Percentiles rank a stretch among this genome's conserved stretches.
phyloP scores from a whole-genome alignment of 2,113 vertebrate genomes.

The Atlantisia rogersi region DNA sequence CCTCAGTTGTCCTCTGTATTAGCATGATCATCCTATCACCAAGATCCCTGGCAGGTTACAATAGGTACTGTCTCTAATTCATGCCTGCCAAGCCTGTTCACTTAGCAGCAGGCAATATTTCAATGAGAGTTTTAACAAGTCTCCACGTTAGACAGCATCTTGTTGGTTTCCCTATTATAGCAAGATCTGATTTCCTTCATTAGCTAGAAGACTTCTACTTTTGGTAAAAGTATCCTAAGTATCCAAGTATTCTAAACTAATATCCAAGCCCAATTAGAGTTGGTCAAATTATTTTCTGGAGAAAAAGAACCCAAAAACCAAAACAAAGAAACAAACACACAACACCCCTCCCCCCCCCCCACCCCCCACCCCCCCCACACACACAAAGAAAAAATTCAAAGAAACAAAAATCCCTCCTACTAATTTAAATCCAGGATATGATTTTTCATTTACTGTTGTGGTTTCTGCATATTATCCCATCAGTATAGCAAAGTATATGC shows the following conservation, averaged over 20 bases:
- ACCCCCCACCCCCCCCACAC: no score
- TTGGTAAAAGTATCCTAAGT: neutral
- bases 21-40: neutral
- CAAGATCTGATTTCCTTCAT: neutral
- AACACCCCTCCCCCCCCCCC: no score
- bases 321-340: no score
- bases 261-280: neutral
- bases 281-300: neutral
- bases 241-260: neutral
- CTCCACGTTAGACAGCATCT: neutral
- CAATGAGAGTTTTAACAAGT: conserved; percentile 2
- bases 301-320: no score
- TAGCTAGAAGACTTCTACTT: neutral
- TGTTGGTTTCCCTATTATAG: neutral
- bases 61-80: neutral
- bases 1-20: neutral
- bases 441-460: neutral
- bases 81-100: neutral
- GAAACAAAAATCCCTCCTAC: neutral
- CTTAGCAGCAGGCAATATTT: neutral
- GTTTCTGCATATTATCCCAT: neutral
- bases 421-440: neutral
- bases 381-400: neutral
- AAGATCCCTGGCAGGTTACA: neutral
- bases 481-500: neutral